phyloP scores from a whole-genome alignment of 2,113 vertebrate species.

The Gracilinanus agilis region DNA sequence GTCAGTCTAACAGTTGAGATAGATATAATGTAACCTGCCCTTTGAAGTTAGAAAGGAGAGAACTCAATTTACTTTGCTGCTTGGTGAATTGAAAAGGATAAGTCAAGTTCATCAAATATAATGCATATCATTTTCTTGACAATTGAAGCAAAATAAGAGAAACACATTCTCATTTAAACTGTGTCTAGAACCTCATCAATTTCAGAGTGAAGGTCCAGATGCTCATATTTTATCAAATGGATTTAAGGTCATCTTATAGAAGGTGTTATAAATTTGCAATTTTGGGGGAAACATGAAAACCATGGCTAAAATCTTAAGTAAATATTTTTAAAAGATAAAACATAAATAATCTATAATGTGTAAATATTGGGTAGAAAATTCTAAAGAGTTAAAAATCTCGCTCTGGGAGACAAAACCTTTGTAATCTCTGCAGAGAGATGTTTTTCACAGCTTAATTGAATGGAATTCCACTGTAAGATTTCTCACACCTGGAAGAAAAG shows the following conservation, averaged over 20 bases:
- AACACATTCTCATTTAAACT: background rate
- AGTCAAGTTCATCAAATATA: background rate
- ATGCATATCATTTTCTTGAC: background rate
- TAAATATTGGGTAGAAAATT: too few relatives aligned
- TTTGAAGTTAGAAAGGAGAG: background rate
- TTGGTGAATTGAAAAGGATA: background rate
- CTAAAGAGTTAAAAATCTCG: background rate
- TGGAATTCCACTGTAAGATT: background rate
- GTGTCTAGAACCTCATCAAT: background rate
- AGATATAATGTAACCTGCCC: background rate
- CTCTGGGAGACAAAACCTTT: background rate
- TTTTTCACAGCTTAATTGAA: background rate
- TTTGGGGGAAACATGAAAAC: background rate
- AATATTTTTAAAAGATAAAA: background rate
- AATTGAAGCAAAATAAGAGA: background rate
- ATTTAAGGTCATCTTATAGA: background rate
- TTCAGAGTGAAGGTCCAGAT: background rate
- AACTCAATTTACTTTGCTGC: background rate
- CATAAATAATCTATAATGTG: too few relatives aligned
- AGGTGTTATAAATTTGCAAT: background rate
- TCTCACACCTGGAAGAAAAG: background rate
- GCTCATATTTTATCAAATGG: background rate
- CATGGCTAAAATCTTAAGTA: background rate
- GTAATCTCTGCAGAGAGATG: background rate
- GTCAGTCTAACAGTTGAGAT: background rate